Conservation (phyloP, 2,888 invertebrate species). For the Spicauda simplicius region DNA sequence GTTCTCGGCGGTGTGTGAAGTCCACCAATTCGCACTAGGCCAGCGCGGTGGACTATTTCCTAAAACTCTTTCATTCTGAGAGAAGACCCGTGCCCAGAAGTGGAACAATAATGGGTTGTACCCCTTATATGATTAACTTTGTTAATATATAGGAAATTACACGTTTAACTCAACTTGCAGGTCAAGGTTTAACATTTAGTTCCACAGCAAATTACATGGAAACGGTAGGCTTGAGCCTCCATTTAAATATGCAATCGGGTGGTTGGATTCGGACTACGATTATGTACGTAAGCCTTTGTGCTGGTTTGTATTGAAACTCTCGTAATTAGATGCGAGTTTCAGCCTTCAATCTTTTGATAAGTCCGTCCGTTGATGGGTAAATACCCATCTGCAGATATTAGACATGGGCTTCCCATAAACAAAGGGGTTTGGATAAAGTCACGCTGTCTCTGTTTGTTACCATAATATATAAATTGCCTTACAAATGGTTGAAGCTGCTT, state of each 20-base stretch:
- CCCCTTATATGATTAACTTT: neutral
- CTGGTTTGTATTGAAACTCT: slow-evolving; percentile 1
- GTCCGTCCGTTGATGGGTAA: neutral
- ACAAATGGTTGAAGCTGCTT: no score
- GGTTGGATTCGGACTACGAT: slow-evolving; percentile 19
- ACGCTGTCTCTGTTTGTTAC: no score
- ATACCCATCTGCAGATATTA: no score
- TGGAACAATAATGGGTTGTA: no score
- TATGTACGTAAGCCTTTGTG: slow-evolving; percentile 14
- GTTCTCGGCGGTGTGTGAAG: no score
- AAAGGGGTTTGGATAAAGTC: no score
- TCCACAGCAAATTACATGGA: slow-evolving; percentile 19
- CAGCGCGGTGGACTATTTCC: no score
- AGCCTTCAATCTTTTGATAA: neutral
- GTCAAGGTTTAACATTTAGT: slow-evolving; percentile 6
- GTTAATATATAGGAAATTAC: neutral
- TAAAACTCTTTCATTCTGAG: no score
- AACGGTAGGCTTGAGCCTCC: slow-evolving; percentile 15
- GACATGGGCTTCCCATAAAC: no score
- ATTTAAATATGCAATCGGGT: slow-evolving; percentile 23
- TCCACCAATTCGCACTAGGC: no score
- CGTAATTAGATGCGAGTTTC: slow-evolving; percentile 2
- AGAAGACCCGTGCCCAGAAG: no score
- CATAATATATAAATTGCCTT: no score
- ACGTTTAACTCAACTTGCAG: neutral